Evolutionary conservation across 2,888 invertebrate species (phyloP), one percentile per base, ranked within the genome.

Genomic region (Drosophila nigritarsus): DNA sequence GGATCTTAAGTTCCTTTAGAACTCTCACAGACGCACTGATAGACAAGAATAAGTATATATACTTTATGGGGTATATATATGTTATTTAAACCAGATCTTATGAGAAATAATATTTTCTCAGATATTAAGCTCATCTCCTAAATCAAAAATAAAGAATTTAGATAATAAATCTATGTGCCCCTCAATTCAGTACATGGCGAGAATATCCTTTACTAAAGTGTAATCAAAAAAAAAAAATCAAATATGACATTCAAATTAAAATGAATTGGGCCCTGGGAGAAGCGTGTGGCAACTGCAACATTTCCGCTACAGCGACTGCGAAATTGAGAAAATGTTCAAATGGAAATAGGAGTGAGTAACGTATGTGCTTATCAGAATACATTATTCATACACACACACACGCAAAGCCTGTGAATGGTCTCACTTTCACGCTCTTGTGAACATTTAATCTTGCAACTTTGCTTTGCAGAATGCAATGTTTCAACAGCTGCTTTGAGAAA

Each of bases 191-290:
- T 50, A 8, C 15, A 30, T 20, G 20, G 20, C 53, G 24, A 6
- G 11, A 11, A 36, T 18, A 18, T 24, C 36, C 24, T 18, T 5
- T 27, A 2, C 3, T n/a, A 18, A 18, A 29, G 2, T 13, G 8
- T 2, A 6, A 7, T 29, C 1, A 24, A 54, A 50, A 24, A 20
- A 7, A 7, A 38, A 30, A 7, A 30, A 4, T 32, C 56, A 49
- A 59, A 66, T 59, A 59, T 30, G 30, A 30, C 70, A 70, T 59
- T 42, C 42, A 79, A 78, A 75, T 73, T 65, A 67, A 77, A 73
- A 73, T 68, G 65, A 79, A 83, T 80, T 56, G 72, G 63, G 40
- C 11, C 4, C 29, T 24, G 29, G 15, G 40, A 40, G 38, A 3
- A 30, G n/a, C 20, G 30, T 65, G 54, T 54, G 69, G 40, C 27